Base-by-base conservation (phyloP, 2,797 vertebrate species). In the Hemibagrus guttatus region DNA sequence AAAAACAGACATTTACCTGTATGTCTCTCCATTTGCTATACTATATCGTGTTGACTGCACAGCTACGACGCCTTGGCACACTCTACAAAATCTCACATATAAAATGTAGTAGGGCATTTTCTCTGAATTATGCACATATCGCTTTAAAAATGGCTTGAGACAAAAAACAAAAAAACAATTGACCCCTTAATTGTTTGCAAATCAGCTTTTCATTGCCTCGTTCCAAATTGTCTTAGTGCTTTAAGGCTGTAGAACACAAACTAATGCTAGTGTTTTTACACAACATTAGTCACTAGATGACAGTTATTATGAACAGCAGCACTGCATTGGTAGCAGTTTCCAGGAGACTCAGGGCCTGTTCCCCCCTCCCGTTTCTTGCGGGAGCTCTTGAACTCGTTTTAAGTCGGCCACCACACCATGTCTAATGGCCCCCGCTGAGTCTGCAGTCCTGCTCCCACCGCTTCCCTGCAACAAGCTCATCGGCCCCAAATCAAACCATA, bases 331-430 rank as follows among this genome's bases (percentile, higher is more conserved):
- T 75, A 86, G 86, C 83, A 80, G 76, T 81, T 84, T 90, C 58
- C 88, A 84, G 59, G 87, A 88, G 84, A 84, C 84, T 87, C 54
- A 76, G 86, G 89, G 85, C 79, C 76, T 88, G 84, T 76, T 72
- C 81, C 84, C 89, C 88, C 88, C 59, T 82, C 87, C 80, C 84
- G 54, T 78, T 49, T 74, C 61, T 89, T 84, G 86, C 91, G 89
- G 85, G 90, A 91, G 93, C 94, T 94, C 94, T 95, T 93, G 94
- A 93, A 92, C 87, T 88, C 91, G 94, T 96, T 96, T 96, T 93
- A 96, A 94, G 96, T 95, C 93, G 94, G 94, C 95, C 95, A 96
- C 93, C 94, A 93, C 94, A 96, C 95, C 96, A 96, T 96, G 95
- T 94, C 95, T 96, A 96, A 96, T 96, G 95, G 93, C 95, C 94